These are phyloP conservation scores for Crotalus viridis DNA, from an alignment of 2,113 vertebrate species.

Conservation along the genomic window DNA sequence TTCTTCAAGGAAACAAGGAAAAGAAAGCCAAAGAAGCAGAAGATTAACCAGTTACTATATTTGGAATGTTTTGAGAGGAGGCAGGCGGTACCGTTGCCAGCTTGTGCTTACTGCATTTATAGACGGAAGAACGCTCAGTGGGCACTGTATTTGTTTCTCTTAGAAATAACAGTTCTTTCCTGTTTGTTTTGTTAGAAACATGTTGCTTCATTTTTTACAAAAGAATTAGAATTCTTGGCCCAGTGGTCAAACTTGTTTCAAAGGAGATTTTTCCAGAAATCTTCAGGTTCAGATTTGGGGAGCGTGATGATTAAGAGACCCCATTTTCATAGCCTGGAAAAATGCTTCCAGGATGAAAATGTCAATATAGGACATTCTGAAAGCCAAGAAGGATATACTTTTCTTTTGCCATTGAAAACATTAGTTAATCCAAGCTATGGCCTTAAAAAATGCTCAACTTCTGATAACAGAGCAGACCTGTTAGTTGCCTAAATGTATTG, in stretches of 20 bases:
- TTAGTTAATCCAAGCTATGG: slow-evolving; percentile 4
- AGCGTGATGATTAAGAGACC: not conserved
- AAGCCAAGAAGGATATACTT: not conserved
- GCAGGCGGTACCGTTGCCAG: not conserved
- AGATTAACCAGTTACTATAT: not conserved
- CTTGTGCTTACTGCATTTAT: not conserved
- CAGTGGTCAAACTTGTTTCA: accelerated
- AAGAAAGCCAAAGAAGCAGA: not conserved
- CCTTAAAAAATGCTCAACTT: slow-evolving; percentile 13
- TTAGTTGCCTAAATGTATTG: not conserved
- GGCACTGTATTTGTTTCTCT: not conserved
- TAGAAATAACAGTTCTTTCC: not conserved
- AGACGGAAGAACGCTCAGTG: not conserved
- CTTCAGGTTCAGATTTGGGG: not conserved
- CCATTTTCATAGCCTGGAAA: not conserved
- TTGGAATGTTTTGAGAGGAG: not conserved
- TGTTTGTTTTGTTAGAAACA: not conserved
- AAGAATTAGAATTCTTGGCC: not conserved
- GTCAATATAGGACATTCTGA: not conserved
- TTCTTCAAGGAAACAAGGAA: not conserved
- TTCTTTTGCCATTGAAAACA: slow-evolving; percentile 31
- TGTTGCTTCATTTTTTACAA: not conserved
- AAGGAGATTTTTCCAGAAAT: not conserved
- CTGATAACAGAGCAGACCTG: slow-evolving; percentile 4
- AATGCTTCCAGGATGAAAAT: not conserved